Conservation (phyloP, 2,113 vertebrate species). For the Nanorana parkeri region DNA sequence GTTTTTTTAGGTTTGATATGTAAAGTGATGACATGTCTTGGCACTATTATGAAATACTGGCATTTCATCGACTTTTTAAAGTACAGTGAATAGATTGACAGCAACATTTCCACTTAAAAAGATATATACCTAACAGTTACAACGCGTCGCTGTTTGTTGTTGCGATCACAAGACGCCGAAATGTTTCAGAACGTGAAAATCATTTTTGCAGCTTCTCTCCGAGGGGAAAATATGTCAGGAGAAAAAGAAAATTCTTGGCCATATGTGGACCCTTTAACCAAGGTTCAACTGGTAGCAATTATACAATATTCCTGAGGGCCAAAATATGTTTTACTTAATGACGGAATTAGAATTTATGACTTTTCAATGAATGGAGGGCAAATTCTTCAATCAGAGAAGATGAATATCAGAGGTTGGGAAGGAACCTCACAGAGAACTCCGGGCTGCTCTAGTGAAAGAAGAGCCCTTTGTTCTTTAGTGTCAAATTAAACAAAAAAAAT, state of each 20-base stretch:
- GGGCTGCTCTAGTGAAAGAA: too few species aligned
- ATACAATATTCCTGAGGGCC: conserved; percentile 45
- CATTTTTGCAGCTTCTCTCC: neutral
- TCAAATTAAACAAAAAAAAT: too few species aligned
- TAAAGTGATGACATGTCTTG: too few species aligned
- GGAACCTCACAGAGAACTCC: too few species aligned
- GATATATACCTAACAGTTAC: neutral
- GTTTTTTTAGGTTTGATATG: too few species aligned
- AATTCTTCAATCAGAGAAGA: conserved; percentile 37
- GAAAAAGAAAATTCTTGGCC: conserved; percentile 25
- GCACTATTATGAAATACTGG: too few species aligned
- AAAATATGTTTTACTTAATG: conserved; percentile 42
- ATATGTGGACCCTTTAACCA: conserved; percentile 3
- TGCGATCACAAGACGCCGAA: neutral
- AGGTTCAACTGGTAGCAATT: conserved; percentile 46
- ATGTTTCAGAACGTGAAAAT: conserved; percentile 2
- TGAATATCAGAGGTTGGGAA: conserved; percentile 20
- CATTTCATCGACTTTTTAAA: too few species aligned
- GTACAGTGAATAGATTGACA: too few species aligned
- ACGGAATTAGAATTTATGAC: conserved; percentile 44
- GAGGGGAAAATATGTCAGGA: conserved; percentile 15
- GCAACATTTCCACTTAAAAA: too few species aligned
- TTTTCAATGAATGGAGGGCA: conserved; percentile 43
- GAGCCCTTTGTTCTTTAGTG: too few species aligned
- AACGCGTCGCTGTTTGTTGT: too few species aligned